Conservation (phyloP, 2,888 invertebrate genomes). For the Dryobota labecula region DNA sequence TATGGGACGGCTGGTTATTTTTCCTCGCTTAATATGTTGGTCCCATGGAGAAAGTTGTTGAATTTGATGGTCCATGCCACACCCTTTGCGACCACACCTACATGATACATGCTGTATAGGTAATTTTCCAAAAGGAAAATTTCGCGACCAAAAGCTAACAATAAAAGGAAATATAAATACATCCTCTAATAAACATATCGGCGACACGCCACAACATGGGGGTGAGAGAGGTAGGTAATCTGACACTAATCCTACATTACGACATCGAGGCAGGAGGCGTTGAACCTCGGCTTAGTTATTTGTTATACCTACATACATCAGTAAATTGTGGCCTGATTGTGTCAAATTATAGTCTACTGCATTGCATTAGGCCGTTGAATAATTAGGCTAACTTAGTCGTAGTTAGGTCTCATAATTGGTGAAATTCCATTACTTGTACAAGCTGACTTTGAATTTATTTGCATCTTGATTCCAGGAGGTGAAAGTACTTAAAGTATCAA, state of each 20-base stretch:
- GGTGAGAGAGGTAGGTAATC: slow-evolving; percentile 40
- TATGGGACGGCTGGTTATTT: background rate
- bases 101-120: background rate
- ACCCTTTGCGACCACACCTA: no score
- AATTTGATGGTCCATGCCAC: no score
- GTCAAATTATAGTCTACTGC: slow-evolving; percentile 15
- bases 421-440: background rate
- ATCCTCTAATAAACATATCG: slow-evolving; percentile 42
- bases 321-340: slow-evolving; percentile 24
- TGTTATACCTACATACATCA: slow-evolving; percentile 28
- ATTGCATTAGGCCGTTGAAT: background rate
- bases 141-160: background rate
- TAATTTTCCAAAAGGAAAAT: background rate
- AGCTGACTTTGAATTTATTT: background rate
- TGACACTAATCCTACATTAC: slow-evolving; percentile 62
- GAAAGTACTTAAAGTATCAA: background rate
- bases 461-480: background rate
- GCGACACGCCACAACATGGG: slow-evolving; percentile 31
- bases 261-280: slow-evolving; percentile 26
- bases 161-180: slow-evolving; percentile 28
- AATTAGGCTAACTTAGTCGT: background rate
- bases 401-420: background rate
- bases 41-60: no score
- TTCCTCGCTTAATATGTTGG: no score
- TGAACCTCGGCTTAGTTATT: slow-evolving; percentile 42